phyloP scores from a whole-genome alignment of 2,888 invertebrate genomes.

The Callinectes sapidus region DNA sequence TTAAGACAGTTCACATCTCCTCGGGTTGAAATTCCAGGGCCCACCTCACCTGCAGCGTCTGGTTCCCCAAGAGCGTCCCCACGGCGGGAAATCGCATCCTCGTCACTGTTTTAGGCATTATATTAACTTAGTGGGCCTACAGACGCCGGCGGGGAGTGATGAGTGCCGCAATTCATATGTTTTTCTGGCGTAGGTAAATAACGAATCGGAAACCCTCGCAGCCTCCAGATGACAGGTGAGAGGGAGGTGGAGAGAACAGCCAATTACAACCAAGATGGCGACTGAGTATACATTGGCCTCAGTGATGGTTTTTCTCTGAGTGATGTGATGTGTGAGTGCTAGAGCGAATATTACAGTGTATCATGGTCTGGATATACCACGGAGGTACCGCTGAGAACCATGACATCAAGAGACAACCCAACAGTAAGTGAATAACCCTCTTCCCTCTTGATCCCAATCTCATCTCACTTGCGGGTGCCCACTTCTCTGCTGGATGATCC shows the following conservation, averaged over 20 bases:
- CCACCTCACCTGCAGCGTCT: not conserved
- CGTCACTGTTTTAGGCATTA: not conserved
- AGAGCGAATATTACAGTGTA: conserved; percentile 62
- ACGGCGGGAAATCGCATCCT: not conserved
- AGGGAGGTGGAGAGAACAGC: conserved; percentile 71
- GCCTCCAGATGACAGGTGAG: conserved; percentile 66
- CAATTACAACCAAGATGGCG: conserved; percentile 72
- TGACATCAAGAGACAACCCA: conserved; percentile 68
- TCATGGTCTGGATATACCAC: conserved; percentile 65
- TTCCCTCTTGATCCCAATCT: conserved; percentile 34
- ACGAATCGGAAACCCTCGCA: conserved; percentile 44
- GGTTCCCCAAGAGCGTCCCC: not conserved
- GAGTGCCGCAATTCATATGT: conserved; percentile 10
- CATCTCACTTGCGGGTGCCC: conserved; percentile 55
- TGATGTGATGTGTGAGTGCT: conserved; percentile 70
- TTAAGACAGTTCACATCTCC: not conserved
- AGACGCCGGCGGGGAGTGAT: not conserved
- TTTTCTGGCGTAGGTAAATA: conserved; percentile 36
- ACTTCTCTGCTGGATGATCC: conserved; percentile 45
- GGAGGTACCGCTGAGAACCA: conserved; percentile 46
- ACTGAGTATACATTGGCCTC: conserved; percentile 67
- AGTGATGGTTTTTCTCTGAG: conserved; percentile 66
- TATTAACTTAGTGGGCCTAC: not conserved
- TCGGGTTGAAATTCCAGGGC: not conserved
- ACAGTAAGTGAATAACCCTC: conserved; percentile 57